These are phyloP conservation scores for Petromus typicus DNA, from an alignment of 2,113 vertebrate genomes.

Conservation along the genomic window DNA sequence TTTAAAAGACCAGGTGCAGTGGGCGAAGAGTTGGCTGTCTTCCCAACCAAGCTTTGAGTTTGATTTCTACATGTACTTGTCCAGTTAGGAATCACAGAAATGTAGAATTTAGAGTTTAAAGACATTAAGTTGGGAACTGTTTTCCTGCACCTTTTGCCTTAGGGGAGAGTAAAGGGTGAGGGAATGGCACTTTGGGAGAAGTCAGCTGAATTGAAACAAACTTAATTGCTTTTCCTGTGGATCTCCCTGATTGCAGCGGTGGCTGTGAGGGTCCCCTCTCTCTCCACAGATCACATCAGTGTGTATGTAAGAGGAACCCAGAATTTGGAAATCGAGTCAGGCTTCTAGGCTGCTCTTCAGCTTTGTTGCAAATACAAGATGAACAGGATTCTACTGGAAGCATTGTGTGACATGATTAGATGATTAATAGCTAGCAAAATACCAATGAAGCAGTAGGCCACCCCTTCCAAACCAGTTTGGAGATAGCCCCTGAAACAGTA, in stretches of 20 bases:
- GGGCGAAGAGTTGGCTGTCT: slow-evolving; percentile 71
- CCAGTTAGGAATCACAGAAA: slow-evolving; percentile 72
- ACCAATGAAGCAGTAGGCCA: not conserved
- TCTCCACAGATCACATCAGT: not conserved
- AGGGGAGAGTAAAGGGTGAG: slow-evolving; percentile 36
- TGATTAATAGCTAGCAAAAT: not conserved
- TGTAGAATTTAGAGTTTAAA: slow-evolving; percentile 72
- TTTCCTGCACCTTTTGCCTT: slow-evolving; percentile 67
- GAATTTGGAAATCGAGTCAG: slow-evolving; percentile 62
- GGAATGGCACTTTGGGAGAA: not conserved
- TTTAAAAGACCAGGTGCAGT: slow-evolving; percentile 72
- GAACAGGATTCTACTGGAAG: not conserved
- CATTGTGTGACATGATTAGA: not conserved
- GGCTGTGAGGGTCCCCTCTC: slow-evolving; percentile 13
- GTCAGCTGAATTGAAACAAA: slow-evolving; percentile 25
- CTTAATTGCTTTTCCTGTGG: slow-evolving; percentile 52
- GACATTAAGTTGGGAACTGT: slow-evolving; percentile 56
- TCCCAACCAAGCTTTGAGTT: slow-evolving; percentile 50
- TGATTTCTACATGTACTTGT: slow-evolving; percentile 76
- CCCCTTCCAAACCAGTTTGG: not conserved
- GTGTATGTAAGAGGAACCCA: slow-evolving; percentile 9
- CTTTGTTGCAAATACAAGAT: slow-evolving; percentile 33
- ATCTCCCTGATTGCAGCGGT: slow-evolving; percentile 55
- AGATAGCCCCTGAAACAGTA: not conserved
- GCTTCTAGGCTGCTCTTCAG: not conserved